A percentile compares a stretch with the other conserved stretches of the same genome.
Evolutionary conservation across 1,140 invertebrate genomes (phyloP).

Genomic region (Anoplolepis gracilipes): DNA sequence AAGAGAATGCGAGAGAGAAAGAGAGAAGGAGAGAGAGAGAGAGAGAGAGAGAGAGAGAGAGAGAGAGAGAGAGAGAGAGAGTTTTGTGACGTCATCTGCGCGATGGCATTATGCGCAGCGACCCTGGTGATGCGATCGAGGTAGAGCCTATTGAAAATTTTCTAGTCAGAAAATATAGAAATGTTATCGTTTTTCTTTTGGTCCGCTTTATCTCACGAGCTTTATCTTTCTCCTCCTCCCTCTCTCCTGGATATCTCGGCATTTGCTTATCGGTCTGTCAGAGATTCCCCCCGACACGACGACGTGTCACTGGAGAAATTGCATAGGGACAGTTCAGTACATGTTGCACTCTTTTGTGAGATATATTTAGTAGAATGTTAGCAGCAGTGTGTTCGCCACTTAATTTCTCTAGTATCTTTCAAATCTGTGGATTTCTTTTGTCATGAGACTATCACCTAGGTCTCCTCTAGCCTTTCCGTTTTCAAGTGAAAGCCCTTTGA

Average conservation of each 20-base stretch:
- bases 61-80: constrained; percentile 20
- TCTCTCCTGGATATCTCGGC: neutral
- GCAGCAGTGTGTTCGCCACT: neutral
- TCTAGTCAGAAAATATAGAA: constrained; percentile 12
- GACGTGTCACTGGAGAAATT: neutral
- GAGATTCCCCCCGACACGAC: neutral
- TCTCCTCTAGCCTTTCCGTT: no score
- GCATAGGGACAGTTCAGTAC: neutral
- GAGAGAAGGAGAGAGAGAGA: constrained; percentile 25
- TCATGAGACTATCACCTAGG: neutral
- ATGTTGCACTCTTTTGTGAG: neutral
- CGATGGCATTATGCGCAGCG: constrained; percentile 61
- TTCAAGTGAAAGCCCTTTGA: no score
- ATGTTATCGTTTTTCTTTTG: neutral
- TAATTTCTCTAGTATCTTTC: neutral
- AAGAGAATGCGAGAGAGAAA: constrained; percentile 20
- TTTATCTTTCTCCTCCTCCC: no score
- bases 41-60: constrained; percentile 16
- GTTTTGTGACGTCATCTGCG: constrained; percentile 71
- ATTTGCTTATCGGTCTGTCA: neutral
- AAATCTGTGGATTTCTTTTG: neutral
- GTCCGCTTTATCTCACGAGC: neutral
- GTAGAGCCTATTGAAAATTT: constrained; percentile 65
- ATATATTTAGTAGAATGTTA: no score
- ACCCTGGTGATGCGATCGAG: constrained; percentile 53